A percentile compares a stretch with the other conserved stretches of the same genome.
Conservation (phyloP, 2,113 vertebrate species). For the Epinephelus cyanopodus region DNA sequence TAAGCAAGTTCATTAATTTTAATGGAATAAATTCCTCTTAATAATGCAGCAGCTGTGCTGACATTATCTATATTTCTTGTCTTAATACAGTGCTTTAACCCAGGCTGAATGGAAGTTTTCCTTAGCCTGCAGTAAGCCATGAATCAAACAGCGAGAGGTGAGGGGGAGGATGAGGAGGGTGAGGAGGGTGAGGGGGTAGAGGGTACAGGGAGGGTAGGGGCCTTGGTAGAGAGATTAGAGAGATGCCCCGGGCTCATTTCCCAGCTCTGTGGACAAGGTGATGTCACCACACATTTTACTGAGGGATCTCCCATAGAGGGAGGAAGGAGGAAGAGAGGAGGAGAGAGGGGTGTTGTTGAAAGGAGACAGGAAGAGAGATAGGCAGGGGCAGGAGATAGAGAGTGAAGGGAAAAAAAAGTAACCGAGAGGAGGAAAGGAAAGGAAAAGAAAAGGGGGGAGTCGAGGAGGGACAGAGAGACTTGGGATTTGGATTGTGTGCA, state of each 20-base stretch:
- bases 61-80: slow-evolving; percentile 42
- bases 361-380: background rate
- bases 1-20: slow-evolving; percentile 71
- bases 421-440: slow-evolving; percentile 25
- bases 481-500: background rate
- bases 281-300: slow-evolving; percentile 71
- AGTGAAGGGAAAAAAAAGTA: background rate
- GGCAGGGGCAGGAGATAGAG: background rate
- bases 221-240: slow-evolving; percentile 38
- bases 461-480: background rate
- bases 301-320: slow-evolving; percentile 64
- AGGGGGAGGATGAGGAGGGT: background rate
- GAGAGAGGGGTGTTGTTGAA: background rate
- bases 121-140: slow-evolving; percentile 39
- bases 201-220: slow-evolving; percentile 28
- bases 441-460: slow-evolving; percentile 1
- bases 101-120: slow-evolving; percentile 23
- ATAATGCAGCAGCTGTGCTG: slow-evolving; percentile 26
- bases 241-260: slow-evolving; percentile 65
- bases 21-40: slow-evolving; percentile 60
- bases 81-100: slow-evolving; percentile 27
- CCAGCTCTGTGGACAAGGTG: slow-evolving; percentile 67
- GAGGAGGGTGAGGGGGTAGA: slow-evolving; percentile 3
- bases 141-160: slow-evolving; percentile 59
- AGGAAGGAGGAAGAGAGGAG: slow-evolving; percentile 9